These are phyloP conservation scores for Pseudococcus jackbeardsleyi DNA, from an alignment of 2,888 invertebrate species.

Conservation along the genomic window DNA sequence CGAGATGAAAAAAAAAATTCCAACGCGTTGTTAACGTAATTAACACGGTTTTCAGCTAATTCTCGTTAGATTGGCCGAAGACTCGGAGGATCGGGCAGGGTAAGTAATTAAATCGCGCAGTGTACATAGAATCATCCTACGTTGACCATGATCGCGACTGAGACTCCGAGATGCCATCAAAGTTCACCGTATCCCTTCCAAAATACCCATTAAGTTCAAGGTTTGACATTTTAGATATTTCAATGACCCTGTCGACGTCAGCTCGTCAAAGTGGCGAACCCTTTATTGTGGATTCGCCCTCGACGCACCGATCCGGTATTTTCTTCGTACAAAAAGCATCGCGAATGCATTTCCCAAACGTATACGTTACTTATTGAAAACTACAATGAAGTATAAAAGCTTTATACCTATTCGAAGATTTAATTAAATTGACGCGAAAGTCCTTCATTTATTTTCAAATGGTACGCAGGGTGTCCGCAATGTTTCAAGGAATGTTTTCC, in stretches of 20 bases:
- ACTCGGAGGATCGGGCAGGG: background rate
- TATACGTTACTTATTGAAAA: background rate
- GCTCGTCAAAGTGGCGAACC: no score
- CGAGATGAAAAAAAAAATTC: background rate
- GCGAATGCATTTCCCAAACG: background rate
- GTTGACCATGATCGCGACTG: background rate
- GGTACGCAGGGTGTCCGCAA: no score
- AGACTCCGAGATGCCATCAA: background rate
- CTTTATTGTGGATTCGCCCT: no score
- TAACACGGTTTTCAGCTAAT: slow-evolving; percentile 14
- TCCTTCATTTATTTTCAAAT: no score
- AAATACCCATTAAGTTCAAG: slow-evolving; percentile 12
- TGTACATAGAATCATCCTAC: background rate
- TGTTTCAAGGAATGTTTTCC: no score
- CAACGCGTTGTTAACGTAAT: background rate
- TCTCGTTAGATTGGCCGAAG: background rate
- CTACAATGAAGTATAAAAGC: background rate
- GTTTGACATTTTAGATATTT: slow-evolving; percentile 28
- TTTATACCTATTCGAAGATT: background rate
- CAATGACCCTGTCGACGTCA: background rate
- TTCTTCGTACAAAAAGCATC: background rate
- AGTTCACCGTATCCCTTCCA: background rate
- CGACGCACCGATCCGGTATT: background rate
- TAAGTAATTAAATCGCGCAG: background rate
- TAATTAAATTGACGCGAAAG: background rate